Percentiles rank a stretch among this genome's conserved stretches.
Conservation (phyloP, 1,140 invertebrate species). For the Drosophila eugracilis region DNA sequence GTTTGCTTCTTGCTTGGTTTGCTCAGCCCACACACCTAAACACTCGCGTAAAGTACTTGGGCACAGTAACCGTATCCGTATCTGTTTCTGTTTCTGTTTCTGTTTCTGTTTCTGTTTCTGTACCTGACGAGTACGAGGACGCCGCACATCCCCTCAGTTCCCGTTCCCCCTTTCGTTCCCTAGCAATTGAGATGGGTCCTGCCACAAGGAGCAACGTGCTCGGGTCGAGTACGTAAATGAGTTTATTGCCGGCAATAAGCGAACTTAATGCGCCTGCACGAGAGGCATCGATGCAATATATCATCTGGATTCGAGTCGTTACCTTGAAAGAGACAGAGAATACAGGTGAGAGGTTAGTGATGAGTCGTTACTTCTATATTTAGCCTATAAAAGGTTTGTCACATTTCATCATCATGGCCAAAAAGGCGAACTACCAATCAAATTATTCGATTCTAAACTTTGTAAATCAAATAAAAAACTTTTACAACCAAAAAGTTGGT, state of each 20-base stretch:
- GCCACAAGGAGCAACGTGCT: conserved; percentile 15
- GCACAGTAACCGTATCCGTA: conserved; percentile 28
- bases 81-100: conserved; percentile 2
- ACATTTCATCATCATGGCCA: conserved; percentile 8
- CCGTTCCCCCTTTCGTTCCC: too few relatives aligned
- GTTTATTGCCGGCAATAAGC: conserved; percentile 56
- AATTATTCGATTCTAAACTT: background rate
- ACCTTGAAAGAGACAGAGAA: conserved; percentile 47
- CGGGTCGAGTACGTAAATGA: conserved; percentile 45
- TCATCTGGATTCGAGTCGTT: conserved; percentile 52
- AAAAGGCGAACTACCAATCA: background rate
- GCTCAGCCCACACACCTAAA: conserved; percentile 33
- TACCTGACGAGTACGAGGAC: conserved; percentile 17
- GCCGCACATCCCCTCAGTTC: conserved; percentile 14
- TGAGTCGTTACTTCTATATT: conserved; percentile 27
- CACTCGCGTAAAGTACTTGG: conserved; percentile 34
- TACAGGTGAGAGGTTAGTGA: conserved; percentile 25
- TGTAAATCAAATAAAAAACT: too few relatives aligned
- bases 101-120: background rate
- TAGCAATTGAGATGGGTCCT: conserved; percentile 20
- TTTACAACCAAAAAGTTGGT: background rate
- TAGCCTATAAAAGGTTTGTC: conserved; percentile 9
- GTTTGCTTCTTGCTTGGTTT: conserved; percentile 36
- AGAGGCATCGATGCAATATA: conserved; percentile 51
- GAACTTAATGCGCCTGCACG: conserved; percentile 45